These are phyloP conservation scores for Sebastolobus alascanus DNA, from an alignment of 2,797 vertebrate species.

Conservation along the genomic window DNA sequence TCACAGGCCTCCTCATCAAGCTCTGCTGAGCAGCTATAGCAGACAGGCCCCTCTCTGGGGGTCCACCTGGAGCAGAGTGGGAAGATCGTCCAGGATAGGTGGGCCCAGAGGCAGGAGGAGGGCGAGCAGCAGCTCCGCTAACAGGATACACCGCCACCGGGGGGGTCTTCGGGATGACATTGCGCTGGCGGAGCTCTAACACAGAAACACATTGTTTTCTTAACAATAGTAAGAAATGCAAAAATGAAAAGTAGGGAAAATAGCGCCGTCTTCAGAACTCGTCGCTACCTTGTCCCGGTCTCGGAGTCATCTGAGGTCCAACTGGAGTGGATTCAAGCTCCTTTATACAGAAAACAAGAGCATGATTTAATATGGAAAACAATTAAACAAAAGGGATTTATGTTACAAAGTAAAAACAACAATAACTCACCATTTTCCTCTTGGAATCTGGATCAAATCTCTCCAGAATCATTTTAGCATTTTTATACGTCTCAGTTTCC, in stretches of 20 bases:
- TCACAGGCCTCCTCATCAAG: slow-evolving; percentile 90
- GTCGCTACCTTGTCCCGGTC: slow-evolving; percentile 94
- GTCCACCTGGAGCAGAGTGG: slow-evolving; percentile 90
- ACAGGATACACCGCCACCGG: slow-evolving; percentile 74
- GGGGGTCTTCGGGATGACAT: slow-evolving; percentile 86
- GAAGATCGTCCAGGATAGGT: slow-evolving; percentile 84
- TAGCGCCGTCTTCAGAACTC: neutral
- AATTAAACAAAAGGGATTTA: neutral
- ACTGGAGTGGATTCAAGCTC: slow-evolving; percentile 88
- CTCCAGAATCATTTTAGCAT: slow-evolving; percentile 98
- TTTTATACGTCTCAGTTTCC: slow-evolving; percentile 99
- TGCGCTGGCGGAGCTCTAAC: slow-evolving; percentile 94
- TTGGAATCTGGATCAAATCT: slow-evolving; percentile 97
- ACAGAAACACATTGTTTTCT: slow-evolving; percentile 43
- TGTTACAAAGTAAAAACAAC: neutral
- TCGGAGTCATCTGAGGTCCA: slow-evolving; percentile 88
- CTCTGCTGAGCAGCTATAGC: slow-evolving; percentile 88
- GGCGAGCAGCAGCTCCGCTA: slow-evolving; percentile 80
- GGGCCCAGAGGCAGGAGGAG: slow-evolving; percentile 79
- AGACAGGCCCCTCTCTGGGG: slow-evolving; percentile 88
- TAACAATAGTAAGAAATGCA: slow-evolving; percentile 21
- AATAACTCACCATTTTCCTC: slow-evolving; percentile 89
- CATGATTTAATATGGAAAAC: neutral
- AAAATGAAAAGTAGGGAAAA: neutral
- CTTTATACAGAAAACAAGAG: slow-evolving; percentile 79